Percentiles rank a stretch among this genome's conserved stretches.
Evolutionary conservation across 1,140 invertebrate genomes (phyloP).

Genomic region (Drosophila saltans): DNA sequence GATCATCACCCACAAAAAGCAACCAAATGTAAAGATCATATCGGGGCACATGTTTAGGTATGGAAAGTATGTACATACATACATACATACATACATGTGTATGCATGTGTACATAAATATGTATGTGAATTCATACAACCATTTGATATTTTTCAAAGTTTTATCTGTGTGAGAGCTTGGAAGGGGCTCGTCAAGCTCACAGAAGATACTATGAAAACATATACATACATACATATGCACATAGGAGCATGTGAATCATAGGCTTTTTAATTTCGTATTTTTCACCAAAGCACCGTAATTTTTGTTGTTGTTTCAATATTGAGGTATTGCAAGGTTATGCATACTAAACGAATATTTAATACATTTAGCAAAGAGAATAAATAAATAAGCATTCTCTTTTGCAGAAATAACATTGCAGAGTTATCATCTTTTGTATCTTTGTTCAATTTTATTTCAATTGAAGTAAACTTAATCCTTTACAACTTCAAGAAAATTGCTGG

Average conservation of each 20-base stretch:
- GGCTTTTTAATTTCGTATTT: conserved; percentile 28
- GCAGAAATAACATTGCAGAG: too few species aligned
- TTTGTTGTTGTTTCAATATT: neutral
- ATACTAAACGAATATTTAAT: too few species aligned
- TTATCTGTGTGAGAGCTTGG: conserved; percentile 7
- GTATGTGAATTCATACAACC: neutral
- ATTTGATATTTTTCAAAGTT: too few species aligned
- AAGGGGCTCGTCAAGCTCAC: conserved; percentile 47
- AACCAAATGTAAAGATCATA: too few species aligned
- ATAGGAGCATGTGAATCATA: too few species aligned
- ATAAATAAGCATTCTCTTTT: too few species aligned
- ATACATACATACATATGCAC: neutral
- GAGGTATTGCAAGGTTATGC: too few species aligned
- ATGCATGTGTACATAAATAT: too few species aligned
- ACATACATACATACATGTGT: neutral
- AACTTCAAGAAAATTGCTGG: neutral
- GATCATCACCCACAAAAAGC: too few species aligned
- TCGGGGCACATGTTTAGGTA: too few species aligned
- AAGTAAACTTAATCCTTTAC: neutral
- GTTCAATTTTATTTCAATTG: neutral
- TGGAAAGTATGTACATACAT: neutral
- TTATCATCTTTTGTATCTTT: neutral
- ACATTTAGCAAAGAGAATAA: too few species aligned
- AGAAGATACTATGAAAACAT: conserved; percentile 14
- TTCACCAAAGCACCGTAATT: conserved; percentile 6